These are phyloP conservation scores for Actinia equina DNA, from an alignment of 64 coral and sea anemone genomes.

Conservation along the genomic window DNA sequence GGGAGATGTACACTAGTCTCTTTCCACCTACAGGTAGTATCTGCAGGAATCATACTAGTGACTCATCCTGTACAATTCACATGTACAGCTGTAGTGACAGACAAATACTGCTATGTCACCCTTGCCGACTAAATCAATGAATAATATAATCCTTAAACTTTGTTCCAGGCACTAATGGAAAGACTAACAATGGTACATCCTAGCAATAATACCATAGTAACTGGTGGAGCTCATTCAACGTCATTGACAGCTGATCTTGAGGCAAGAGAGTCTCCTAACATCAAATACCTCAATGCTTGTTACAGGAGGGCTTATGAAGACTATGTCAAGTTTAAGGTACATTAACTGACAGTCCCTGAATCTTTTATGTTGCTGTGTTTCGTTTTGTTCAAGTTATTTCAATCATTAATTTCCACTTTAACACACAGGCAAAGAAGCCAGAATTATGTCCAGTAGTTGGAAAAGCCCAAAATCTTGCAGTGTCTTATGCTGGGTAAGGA, in stretches of 20 bases:
- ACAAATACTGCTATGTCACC: neutral
- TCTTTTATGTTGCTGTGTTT: too few species aligned
- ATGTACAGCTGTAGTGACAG: too few species aligned
- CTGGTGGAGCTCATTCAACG: constrained; percentile 38
- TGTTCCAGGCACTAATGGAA: constrained; percentile 52
- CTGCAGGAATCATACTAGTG: too few species aligned
- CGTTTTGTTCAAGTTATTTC: too few species aligned
- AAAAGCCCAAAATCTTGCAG: constrained; percentile 42
- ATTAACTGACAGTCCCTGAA: neutral
- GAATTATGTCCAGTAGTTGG: constrained; percentile 28
- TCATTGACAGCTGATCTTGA: constrained; percentile 56
- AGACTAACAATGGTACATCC: constrained; percentile 46
- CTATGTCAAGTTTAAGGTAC: constrained; percentile 44
- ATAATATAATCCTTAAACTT: too few species aligned
- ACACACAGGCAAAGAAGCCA: constrained; percentile 29
- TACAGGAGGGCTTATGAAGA: constrained; percentile 43
- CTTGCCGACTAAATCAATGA: neutral
- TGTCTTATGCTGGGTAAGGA: constrained; percentile 56
- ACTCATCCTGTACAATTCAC: too few species aligned
- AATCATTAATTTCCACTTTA: too few species aligned
- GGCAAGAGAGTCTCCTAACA: constrained; percentile 36
- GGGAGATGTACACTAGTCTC: too few species aligned
- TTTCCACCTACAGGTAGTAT: too few species aligned
- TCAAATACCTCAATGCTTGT: constrained; percentile 55
- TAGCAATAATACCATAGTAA: constrained; percentile 36